Conservation (phyloP, 2,113 vertebrate species). For the Ceyx cyanopectus region DNA sequence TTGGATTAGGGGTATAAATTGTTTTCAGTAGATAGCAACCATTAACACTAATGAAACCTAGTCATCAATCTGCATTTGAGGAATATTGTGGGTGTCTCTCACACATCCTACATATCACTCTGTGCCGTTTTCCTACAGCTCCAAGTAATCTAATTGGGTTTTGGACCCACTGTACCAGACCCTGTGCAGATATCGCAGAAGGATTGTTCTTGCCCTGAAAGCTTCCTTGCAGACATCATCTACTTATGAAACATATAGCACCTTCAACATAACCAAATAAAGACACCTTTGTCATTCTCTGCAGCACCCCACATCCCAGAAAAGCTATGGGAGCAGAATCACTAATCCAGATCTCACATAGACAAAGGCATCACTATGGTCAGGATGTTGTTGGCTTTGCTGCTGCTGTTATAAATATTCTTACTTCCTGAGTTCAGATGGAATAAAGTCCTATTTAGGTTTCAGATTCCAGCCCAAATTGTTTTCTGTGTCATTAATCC, state of each 20-base stretch:
- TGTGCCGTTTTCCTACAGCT: background rate
- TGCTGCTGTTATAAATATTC: background rate
- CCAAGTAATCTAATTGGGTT: background rate
- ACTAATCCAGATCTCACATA: background rate
- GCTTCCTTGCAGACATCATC: background rate
- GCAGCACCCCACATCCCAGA: background rate
- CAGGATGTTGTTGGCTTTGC: background rate
- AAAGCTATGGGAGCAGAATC: background rate
- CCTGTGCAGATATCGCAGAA: background rate
- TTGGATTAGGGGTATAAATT: background rate
- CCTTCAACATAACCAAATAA: background rate
- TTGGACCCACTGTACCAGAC: background rate
- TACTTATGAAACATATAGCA: background rate
- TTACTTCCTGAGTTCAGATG: background rate
- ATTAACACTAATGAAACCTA: slow-evolving; percentile 26
- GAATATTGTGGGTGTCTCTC: background rate
- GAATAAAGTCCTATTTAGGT: background rate
- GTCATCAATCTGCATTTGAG: background rate
- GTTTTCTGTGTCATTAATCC: slow-evolving; percentile 34
- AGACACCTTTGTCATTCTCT: background rate
- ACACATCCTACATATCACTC: background rate
- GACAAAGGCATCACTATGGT: background rate
- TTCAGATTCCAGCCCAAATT: slow-evolving; percentile 1
- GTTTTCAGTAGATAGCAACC: background rate
- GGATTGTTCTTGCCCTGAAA: background rate